Conservation (phyloP, 1,140 invertebrate species). For the Drosophila ananassae region DNA sequence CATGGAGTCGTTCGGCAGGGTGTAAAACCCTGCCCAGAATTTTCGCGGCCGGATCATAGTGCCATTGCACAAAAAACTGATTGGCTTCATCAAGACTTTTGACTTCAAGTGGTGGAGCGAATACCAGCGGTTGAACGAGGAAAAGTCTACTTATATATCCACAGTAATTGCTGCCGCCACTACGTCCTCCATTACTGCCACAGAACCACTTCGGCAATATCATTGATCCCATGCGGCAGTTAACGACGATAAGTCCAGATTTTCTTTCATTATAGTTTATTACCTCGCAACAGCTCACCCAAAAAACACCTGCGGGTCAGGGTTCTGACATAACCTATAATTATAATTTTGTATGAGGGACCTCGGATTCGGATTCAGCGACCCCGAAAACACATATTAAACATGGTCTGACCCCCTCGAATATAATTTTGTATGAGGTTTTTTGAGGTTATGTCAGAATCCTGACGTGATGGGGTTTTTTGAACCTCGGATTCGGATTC, state of each 20-base stretch:
- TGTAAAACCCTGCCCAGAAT: slow-evolving; percentile 95
- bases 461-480: too few species aligned
- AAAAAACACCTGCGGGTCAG: slow-evolving; percentile 66
- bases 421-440: too few species aligned
- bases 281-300: slow-evolving; percentile 47
- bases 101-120: slow-evolving; percentile 89
- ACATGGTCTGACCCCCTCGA: too few species aligned
- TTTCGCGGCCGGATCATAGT: slow-evolving; percentile 91
- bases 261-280: background rate
- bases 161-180: background rate
- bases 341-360: slow-evolving; percentile 31
- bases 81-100: slow-evolving; percentile 90
- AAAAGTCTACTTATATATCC: slow-evolving; percentile 30
- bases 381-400: too few species aligned
- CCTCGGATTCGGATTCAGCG: too few species aligned
- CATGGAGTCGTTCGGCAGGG: slow-evolving; percentile 91
- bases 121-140: slow-evolving; percentile 84
- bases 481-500: too few species aligned
- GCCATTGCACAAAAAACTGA: slow-evolving; percentile 90
- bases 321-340: background rate
- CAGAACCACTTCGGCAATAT: slow-evolving; percentile 41
- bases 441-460: too few species aligned
- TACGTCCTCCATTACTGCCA: background rate
- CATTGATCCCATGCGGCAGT: slow-evolving; percentile 70
- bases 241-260: slow-evolving; percentile 47